These are phyloP conservation scores for Acromyrmex echinatior DNA, from an alignment of 1,140 invertebrate species.

Conservation along the genomic window DNA sequence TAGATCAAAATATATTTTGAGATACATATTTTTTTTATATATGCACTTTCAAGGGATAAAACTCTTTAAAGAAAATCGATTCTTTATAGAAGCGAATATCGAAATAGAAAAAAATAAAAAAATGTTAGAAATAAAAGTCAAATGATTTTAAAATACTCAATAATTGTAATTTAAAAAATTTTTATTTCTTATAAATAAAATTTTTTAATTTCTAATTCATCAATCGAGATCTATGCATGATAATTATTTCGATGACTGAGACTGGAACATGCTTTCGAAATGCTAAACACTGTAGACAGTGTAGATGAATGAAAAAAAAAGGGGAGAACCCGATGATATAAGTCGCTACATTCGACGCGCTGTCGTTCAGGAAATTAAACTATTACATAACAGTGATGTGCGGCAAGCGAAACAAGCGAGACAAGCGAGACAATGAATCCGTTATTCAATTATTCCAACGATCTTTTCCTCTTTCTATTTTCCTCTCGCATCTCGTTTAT, in stretches of 20 bases:
- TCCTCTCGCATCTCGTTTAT: background rate
- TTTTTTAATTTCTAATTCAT: background rate
- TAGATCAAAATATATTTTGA: too few species aligned
- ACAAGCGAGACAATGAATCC: background rate
- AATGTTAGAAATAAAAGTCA: too few species aligned
- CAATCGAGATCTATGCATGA: background rate
- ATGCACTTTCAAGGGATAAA: too few species aligned
- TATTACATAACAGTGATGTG: slow-evolving; percentile 14
- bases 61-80: too few species aligned
- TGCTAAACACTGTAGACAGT: background rate
- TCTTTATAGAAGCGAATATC: too few species aligned
- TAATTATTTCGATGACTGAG: background rate
- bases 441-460: background rate
- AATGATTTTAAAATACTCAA: too few species aligned
- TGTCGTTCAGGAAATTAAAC: slow-evolving; percentile 40
- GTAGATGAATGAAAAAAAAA: background rate
- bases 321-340: background rate
- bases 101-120: too few species aligned
- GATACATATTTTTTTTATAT: too few species aligned
- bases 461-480: background rate
- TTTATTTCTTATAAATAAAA: too few species aligned
- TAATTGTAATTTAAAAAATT: too few species aligned
- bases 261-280: too few species aligned
- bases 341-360: background rate
- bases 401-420: background rate